Evolutionary conservation across 35 echinoderm and acorn worm species (phyloP), one percentile per base, ranked within the genome.

Genomic region (Eucidaris tribuloides): DNA sequence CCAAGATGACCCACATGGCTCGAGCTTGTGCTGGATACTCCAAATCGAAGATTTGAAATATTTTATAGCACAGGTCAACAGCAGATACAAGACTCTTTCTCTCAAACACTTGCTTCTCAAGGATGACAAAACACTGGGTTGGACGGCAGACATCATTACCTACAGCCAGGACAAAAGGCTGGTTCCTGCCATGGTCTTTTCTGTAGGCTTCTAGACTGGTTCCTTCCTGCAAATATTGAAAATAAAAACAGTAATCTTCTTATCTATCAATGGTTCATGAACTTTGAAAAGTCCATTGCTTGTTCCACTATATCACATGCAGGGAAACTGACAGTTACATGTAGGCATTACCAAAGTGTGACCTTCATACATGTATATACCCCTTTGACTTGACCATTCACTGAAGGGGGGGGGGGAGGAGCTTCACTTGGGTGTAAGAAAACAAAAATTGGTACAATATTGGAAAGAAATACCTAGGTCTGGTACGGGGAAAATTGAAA

Each of bases 11-110:
- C 24, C 63, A 68, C 63, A 68, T 68, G 19, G 63, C 5, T 34
- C 63, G 63, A 11, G 63, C 63, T 18, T 37, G 27, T 68, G 63
- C 63, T 68, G 63, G 63, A 68, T 68, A 68, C 63, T 68, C 63
- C 63, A 68, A 34, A 68, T 68, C 63, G 18, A 68, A 68, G 63
- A 68, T 24, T 34, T 68, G 63, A 68, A 68, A 68, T 68, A 68
- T 68, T 37, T 68, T 68, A 24, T 68, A 68, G 63, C 63, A 68
- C 1, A 68, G 63, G 31, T 68, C 63, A 68, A 68, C 5, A 4
- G 63, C 63, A 68, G 63, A 68, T 68, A 68, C 3, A 2, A 68
- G 63, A 18, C 63, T 37, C 63, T 68, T 68, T 31, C 30, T 5
- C 63, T 68, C 63, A 68, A 68, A 68, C 63, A 68, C 63, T 68